Base-by-base conservation (phyloP, 2,888 invertebrate species). In the Halictus ligatus region DNA sequence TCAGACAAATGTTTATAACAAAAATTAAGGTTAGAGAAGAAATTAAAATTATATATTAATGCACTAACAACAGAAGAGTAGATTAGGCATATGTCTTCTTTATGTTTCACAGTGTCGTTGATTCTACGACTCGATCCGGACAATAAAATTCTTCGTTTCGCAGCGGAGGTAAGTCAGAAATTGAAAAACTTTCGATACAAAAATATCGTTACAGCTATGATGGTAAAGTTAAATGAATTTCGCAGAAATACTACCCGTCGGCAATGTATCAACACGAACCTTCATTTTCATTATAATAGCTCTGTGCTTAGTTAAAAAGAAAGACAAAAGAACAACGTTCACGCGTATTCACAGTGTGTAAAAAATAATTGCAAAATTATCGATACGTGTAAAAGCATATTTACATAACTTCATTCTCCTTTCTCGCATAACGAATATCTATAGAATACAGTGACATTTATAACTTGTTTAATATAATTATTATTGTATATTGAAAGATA, bases 321-420 rank as follows among this genome's bases (percentile, higher is more conserved):
- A 71, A 40, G 7, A 46, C 40, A 80, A 81, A 54, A 13, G 69
- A 54, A 13, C 12, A 25, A 75, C 60, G 43, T 78, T 79, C 71
- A 75, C 50, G 40, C 50, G 40, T 78, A 81, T 80, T 75, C 72
- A 86, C 78, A 85, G 54, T 78, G 78, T 10, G 13, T 69, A 69
- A 58, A 80, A 73, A 78, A 75, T 67, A 40, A 76, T 84, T 80
- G 76, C 21, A 67, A 87, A 76, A 78, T 72, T 13, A 80, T 82
- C 73, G 71, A 25, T 75, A 77, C 77, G 60, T 73, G 81, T 60
- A 81, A 88, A 83, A 86, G 73, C 76, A 84, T 90, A 90, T 90
- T 85, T 90, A 90, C 89, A 89, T 88, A 85, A 83, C 85, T 80
- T 85, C 79, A 78, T 88, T 83, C 81, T 77, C 72, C 81, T 60